Evolutionary conservation across 1,140 invertebrate genomes (phyloP), one percentile per base, ranked within the genome.

Genomic region (Copidosoma floridanum): DNA sequence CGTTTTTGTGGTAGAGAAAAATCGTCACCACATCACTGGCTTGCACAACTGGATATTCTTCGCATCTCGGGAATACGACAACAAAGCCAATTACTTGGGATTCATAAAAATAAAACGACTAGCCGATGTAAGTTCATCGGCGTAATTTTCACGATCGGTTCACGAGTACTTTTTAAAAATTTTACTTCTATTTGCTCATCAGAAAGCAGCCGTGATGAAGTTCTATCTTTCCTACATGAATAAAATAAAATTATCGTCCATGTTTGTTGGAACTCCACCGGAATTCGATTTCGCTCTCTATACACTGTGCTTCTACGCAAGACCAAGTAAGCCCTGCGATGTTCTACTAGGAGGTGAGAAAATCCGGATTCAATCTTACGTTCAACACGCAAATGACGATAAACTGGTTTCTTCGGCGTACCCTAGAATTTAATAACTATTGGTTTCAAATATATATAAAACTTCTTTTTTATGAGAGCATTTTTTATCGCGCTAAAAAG

Each of bases 251-350:
- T 70, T 73, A 27, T 79, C 80, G 3, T 75, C 76, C 3, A 82
- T 85, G 66, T 85, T 86, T 53, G 76, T 87, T 41, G 86, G 85
- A 16, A 85, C 84, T 10, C 81, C 82, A 68, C 85, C 85, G 7
- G 86, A 87, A 71, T 83, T 86, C 68, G 86, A 87, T 67, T 78
- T 88, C 62, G 84, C 84, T 43, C 66, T 85, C 0, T 86, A 85
- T 71, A 86, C 85, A 1, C 64, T 85, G 23, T 84, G 83, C 61
- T 82, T 83, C 61, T 71, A 79, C 44, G 63, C 76, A n/a, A 66
- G 80, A 48, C 75, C 81, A 18, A 73, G 81, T 32, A 61, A 66
- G 26, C 65, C 29, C 12, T 83, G 81, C 61, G 71, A 43, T 50
- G 11, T 70, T 1, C 59, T 48, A 12, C 44, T 63, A 57, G 26